phyloP scores from a whole-genome alignment of 2,113 vertebrate genomes.

The Apteryx owenii region DNA sequence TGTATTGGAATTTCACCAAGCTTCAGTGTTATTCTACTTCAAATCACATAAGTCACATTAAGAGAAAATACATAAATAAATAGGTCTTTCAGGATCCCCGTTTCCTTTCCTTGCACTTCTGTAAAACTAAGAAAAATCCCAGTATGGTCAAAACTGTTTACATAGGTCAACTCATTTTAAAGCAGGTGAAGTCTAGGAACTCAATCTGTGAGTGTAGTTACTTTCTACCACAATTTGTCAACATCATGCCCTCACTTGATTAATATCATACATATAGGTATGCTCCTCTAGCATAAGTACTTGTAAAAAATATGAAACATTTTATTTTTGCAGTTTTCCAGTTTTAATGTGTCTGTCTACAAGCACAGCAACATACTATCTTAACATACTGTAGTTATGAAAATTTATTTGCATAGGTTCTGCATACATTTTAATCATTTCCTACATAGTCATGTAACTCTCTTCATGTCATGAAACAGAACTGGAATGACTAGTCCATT shows the following conservation, averaged over 20 bases:
- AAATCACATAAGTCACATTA: not conserved
- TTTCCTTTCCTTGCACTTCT: not conserved
- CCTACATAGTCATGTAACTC: not conserved
- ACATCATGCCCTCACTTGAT: accelerated
- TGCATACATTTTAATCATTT: not conserved
- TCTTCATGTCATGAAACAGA: not conserved
- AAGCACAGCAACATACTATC: not conserved
- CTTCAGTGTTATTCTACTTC: not conserved
- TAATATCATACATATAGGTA: not conserved
- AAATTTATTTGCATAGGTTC: not conserved
- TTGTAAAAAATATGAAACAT: not conserved
- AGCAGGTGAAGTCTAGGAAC: not conserved
- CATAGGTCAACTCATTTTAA: not conserved
- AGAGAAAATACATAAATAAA: not conserved
- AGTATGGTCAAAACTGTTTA: not conserved
- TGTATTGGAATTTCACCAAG: not conserved
- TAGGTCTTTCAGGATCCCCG: not conserved
- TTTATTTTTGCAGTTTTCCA: not conserved
- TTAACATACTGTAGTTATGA: not conserved
- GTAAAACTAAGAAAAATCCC: not conserved
- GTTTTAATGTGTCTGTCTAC: not conserved
- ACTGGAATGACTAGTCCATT: not conserved
- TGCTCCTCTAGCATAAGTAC: not conserved
- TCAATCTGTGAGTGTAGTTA: not conserved
- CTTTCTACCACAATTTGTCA: not conserved